A percentile compares a stretch with the other conserved stretches of the same genome.
Evolutionary conservation across 2,113 vertebrate genomes (phyloP).

Genomic region (Antechinus flavipes): DNA sequence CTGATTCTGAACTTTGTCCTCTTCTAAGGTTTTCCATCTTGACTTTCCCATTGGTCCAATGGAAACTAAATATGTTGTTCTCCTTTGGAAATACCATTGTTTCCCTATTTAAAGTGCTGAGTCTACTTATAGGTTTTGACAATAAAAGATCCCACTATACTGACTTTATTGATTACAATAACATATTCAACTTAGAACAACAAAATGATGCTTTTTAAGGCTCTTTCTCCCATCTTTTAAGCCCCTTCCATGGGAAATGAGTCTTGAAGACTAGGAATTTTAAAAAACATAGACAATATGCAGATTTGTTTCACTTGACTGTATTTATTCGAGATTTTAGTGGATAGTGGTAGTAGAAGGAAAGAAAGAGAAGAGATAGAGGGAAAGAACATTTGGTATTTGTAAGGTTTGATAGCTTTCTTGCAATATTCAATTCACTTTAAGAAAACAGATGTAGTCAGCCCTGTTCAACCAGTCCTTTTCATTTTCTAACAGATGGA

Average conservation of each 20-base stretch:
- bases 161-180: too few species aligned
- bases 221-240: background rate
- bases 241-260: background rate
- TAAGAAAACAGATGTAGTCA: background rate
- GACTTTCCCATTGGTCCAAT: background rate
- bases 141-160: background rate
- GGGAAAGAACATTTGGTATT: background rate
- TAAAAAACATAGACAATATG: background rate
- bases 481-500: background rate
- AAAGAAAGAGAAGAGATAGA: background rate
- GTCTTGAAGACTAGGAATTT: background rate
- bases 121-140: background rate
- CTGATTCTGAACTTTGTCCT: background rate
- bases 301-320: background rate
- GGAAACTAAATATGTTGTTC: background rate
- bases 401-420: background rate
- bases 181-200: too few species aligned
- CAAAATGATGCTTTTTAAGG: too few species aligned
- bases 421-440: background rate
- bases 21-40: background rate
- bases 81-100: background rate
- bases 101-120: background rate
- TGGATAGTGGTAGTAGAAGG: background rate
- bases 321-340: background rate
- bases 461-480: background rate